A percentile compares a stretch with the other conserved stretches of the same genome.
Evolutionary conservation across 1,140 invertebrate genomes (phyloP).

Genomic region (Conus betulinus): DNA sequence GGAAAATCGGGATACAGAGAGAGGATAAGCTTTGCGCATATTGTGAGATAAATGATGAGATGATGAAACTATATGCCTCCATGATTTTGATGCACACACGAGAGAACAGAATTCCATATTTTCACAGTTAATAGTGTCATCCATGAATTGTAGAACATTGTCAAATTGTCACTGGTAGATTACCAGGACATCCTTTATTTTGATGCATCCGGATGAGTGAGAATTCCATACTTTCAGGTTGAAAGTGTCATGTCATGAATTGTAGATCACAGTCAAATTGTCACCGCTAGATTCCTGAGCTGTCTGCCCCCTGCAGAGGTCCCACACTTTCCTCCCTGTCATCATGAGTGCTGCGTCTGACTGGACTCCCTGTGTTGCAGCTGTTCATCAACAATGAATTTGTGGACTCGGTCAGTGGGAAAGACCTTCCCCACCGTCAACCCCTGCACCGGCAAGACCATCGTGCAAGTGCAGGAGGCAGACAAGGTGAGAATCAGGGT

Average conservation of each 20-base stretch:
- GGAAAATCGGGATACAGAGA: too few species aligned
- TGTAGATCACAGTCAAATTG: background rate
- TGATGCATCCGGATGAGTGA: too few species aligned
- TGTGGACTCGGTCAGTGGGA: constrained; percentile 87
- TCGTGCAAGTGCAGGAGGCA: constrained; percentile 88
- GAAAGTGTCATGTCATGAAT: background rate
- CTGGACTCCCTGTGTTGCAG: constrained; percentile 75
- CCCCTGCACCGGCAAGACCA: constrained; percentile 87
- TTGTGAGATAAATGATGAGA: too few species aligned
- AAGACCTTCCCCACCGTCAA: constrained; percentile 93
- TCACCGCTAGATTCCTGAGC: background rate
- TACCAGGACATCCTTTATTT: too few species aligned
- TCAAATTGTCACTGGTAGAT: too few species aligned
- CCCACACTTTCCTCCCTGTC: background rate
- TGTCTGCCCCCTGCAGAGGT: background rate
- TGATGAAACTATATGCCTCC: too few species aligned
- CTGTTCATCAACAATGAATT: constrained; percentile 96
- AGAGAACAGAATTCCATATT: too few species aligned
- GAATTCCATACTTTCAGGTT: too few species aligned
- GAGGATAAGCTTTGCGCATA: too few species aligned
- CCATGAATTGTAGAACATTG: too few species aligned
- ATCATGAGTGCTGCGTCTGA: background rate
- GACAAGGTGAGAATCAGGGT: constrained; percentile 78
- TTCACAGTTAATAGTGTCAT: too few species aligned
- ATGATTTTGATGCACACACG: too few species aligned